Percentiles rank a stretch among this genome's conserved stretches.
Evolutionary conservation across 2,797 vertebrate genomes (phyloP).

Genomic region (Clarias platycephalus): DNA sequence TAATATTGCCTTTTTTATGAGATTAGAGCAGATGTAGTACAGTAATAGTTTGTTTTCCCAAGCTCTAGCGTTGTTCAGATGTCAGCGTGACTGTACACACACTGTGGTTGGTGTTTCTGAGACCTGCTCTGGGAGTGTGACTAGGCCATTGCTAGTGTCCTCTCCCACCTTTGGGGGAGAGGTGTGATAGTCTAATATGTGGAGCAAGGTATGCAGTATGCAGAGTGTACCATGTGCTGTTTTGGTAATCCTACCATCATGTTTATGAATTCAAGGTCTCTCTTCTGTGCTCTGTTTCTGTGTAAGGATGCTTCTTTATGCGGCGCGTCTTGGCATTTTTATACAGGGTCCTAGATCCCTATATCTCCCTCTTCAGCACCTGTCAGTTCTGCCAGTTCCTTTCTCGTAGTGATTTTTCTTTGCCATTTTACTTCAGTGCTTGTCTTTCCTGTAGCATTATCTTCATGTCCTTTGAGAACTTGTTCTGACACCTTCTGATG

Average conservation of each 20-base stretch:
- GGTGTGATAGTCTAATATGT: not conserved
- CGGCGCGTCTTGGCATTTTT: not conserved
- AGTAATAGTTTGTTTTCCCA: conserved; percentile 7
- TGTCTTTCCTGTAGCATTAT: not conserved
- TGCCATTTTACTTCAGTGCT: not conserved
- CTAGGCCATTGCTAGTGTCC: not conserved
- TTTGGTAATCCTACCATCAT: not conserved
- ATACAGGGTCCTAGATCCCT: not conserved
- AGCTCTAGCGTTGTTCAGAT: not conserved
- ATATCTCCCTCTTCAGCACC: not conserved
- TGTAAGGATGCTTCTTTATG: not conserved
- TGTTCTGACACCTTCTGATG: conserved; percentile 1
- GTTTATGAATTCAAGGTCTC: not conserved
- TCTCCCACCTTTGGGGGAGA: not conserved
- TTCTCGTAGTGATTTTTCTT: not conserved
- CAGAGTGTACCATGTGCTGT: not conserved
- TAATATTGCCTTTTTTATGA: conserved; percentile 10
- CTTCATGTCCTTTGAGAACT: not conserved
- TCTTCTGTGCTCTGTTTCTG: not conserved
- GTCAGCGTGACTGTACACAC: not conserved
- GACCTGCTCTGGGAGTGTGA: not conserved
- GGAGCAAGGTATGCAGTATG: not conserved
- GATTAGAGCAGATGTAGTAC: not conserved
- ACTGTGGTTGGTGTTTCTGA: not conserved
- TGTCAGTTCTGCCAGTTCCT: conserved; percentile 17